phyloP scores from a whole-genome alignment of 2,888 invertebrate species.

The Diogma glabrata region DNA sequence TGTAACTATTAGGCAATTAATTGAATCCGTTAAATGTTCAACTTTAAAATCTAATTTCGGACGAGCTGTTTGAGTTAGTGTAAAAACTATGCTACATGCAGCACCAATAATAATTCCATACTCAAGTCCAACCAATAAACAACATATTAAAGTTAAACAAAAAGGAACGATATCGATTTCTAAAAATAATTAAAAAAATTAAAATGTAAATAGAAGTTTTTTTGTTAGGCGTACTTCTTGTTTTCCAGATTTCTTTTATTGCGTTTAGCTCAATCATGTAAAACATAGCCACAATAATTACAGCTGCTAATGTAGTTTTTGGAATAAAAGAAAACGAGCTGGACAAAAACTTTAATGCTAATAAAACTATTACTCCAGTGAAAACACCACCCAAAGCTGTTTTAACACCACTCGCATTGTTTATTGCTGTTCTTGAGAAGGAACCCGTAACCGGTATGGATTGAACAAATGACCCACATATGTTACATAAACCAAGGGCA shows the following conservation, averaged over 20 bases:
- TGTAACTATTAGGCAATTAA: conserved; percentile 46
- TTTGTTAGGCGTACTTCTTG: too few relatives aligned
- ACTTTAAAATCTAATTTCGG: conserved; percentile 35
- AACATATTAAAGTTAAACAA: conserved; percentile 65
- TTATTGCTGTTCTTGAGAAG: conserved; percentile 79
- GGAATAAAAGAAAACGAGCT: conserved; percentile 76
- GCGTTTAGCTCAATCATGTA: conserved; percentile 66
- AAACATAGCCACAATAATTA: conserved; percentile 82
- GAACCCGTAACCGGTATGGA: conserved; percentile 83
- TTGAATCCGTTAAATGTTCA: conserved; percentile 13
- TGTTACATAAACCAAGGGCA: conserved; percentile 70
- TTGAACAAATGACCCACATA: conserved; percentile 66
- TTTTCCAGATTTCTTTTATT: conserved; percentile 58
- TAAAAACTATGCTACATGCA: conserved; percentile 64
- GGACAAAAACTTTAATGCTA: conserved; percentile 68
- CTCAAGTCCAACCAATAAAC: conserved; percentile 71
- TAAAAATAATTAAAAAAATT: too few relatives aligned
- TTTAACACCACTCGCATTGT: conserved; percentile 78
- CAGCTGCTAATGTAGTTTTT: conserved; percentile 71
- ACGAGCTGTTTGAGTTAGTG: conserved; percentile 71
- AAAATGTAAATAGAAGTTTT: too few relatives aligned
- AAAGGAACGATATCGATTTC: conserved; percentile 76
- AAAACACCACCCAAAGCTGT: conserved; percentile 72
- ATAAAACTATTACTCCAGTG: conserved; percentile 61
- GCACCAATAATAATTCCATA: conserved; percentile 79